These are phyloP conservation scores for Elachura formosa DNA, from an alignment of 2,113 vertebrate species.

Conservation along the genomic window DNA sequence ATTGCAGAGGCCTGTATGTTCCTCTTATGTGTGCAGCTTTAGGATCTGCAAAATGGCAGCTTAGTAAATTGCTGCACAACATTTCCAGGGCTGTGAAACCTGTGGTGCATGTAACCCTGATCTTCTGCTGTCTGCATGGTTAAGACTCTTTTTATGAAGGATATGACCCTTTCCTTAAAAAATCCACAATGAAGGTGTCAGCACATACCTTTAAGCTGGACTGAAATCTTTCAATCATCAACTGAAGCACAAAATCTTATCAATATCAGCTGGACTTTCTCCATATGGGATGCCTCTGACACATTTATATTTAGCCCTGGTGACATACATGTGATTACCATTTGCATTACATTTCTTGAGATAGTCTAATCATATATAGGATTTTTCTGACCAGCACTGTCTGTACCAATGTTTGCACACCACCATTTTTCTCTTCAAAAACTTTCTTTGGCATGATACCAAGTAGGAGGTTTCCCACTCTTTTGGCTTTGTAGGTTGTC, in stretches of 20 bases:
- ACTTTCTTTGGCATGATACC: neutral
- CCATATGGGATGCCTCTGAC: neutral
- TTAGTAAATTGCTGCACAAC: neutral
- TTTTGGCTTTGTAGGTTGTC: neutral
- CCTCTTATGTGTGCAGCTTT: neutral
- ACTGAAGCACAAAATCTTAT: slow-evolving; percentile 1
- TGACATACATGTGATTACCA: slow-evolving; percentile 4
- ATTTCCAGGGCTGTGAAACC: neutral
- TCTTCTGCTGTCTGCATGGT: neutral
- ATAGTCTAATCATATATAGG: slow-evolving; percentile 3
- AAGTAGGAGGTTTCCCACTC: slow-evolving; percentile 35
- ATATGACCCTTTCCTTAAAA: neutral
- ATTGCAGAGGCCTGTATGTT: slow-evolving; percentile 1
- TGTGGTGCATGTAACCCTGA: neutral
- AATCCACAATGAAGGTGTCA: neutral
- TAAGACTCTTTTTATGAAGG: neutral
- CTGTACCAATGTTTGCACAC: neutral
- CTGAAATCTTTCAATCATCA: slow-evolving; percentile 26
- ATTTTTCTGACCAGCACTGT: neutral
- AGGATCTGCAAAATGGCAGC: neutral
- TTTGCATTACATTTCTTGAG: neutral
- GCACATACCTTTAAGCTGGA: neutral
- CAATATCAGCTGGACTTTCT: slow-evolving; percentile 30
- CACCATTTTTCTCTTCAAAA: neutral
- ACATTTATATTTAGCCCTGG: neutral